These are phyloP conservation scores for Molossus molossus DNA, from an alignment of 2,797 vertebrate genomes.

Conservation along the genomic window DNA sequence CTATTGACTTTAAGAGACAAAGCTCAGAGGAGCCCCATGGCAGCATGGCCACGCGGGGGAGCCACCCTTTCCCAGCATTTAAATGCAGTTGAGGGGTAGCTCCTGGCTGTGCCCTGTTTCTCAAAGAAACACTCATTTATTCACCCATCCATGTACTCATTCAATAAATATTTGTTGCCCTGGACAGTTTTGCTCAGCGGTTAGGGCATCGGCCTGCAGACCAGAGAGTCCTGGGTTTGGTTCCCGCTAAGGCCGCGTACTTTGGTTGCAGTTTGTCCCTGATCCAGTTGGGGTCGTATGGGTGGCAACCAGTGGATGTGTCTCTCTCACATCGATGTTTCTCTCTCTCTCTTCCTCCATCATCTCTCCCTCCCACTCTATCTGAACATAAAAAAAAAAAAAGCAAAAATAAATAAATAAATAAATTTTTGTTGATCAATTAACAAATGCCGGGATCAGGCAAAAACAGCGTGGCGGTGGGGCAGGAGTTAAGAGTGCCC, in stretches of 20 bases:
- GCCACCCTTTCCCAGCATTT: background rate
- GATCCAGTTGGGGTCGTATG: too few relatives aligned
- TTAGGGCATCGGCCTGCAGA: too few relatives aligned
- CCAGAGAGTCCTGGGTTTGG: too few relatives aligned
- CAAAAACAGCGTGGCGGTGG: background rate
- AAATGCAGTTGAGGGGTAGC: background rate
- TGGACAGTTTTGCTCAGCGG: too few relatives aligned
- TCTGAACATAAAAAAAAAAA: too few relatives aligned
- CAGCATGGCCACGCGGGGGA: background rate
- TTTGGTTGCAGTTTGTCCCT: too few relatives aligned
- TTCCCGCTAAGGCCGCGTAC: too few relatives aligned
- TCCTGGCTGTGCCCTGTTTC: background rate
- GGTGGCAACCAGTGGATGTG: too few relatives aligned
- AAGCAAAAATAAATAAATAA: background rate
- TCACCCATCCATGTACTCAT: background rate
- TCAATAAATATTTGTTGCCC: background rate
- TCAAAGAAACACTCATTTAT: background rate
- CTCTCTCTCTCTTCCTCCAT: too few relatives aligned
- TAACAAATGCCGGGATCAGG: background rate
- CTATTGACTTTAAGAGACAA: background rate
- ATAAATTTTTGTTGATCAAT: background rate
- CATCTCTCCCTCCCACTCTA: too few relatives aligned
- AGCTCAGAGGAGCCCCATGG: background rate
- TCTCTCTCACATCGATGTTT: too few relatives aligned
- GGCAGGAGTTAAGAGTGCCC: background rate